These are phyloP conservation scores for Florisuga fusca DNA, from an alignment of 2,797 vertebrate species.

Conservation along the genomic window DNA sequence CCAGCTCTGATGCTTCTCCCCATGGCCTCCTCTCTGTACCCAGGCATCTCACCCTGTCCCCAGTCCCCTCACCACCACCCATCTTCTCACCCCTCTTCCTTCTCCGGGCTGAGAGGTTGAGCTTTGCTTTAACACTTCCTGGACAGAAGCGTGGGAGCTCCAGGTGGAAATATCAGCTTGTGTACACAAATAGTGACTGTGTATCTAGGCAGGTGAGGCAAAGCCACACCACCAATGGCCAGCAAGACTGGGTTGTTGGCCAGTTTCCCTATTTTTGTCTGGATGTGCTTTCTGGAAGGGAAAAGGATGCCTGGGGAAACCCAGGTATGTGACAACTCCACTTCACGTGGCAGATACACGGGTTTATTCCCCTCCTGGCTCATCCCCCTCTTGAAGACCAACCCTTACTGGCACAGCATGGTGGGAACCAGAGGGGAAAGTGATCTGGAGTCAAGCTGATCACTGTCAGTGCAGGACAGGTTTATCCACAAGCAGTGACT, in stretches of 20 bases:
- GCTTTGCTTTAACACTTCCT: background rate
- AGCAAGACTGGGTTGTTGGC: background rate
- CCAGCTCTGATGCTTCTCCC: background rate
- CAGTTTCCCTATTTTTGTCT: background rate
- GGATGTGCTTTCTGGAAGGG: background rate
- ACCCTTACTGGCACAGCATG: background rate
- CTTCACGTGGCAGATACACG: background rate
- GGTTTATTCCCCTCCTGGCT: background rate
- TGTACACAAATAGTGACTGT: background rate
- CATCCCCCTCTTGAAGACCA: background rate
- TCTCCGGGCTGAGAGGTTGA: background rate
- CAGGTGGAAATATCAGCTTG: background rate
- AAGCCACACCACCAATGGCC: background rate
- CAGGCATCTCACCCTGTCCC: background rate
- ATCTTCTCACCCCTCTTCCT: background rate
- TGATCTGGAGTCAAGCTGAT: background rate
- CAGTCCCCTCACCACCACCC: background rate
- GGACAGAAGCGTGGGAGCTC: background rate
- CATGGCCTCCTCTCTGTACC: background rate
- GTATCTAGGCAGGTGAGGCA: constrained; percentile 44
- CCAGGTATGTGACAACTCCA: background rate
- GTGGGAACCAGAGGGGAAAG: background rate
- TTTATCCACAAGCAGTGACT: accelerated
- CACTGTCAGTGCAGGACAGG: background rate
- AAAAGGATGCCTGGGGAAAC: background rate